Evolutionary conservation across 2,888 invertebrate species (phyloP).

Genomic region (Lochmaea crataegi): DNA sequence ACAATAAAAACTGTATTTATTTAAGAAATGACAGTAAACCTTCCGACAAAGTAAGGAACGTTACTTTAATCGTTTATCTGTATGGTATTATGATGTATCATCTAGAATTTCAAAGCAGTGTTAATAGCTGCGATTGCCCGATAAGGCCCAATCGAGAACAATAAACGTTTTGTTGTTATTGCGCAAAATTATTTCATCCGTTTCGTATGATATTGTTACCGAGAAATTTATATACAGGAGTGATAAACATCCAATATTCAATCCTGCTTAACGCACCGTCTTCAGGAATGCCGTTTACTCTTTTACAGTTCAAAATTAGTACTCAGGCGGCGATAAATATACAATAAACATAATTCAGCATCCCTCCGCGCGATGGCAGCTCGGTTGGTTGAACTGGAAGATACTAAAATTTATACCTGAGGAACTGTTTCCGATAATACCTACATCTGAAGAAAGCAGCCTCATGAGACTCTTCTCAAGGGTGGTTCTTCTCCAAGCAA

Average conservation of each 20-base stretch:
- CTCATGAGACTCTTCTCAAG: no score
- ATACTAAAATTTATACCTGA: no score
- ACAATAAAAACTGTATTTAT: conserved; percentile 49
- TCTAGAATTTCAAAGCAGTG: conserved; percentile 57
- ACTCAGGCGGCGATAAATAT: no score
- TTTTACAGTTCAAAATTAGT: background rate
- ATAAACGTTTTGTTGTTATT: conserved; percentile 46
- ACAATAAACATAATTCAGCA: no score
- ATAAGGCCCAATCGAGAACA: conserved; percentile 46
- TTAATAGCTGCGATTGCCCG: conserved; percentile 51
- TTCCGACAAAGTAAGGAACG: conserved; percentile 55
- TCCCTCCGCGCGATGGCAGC: no score
- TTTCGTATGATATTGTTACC: conserved; percentile 42
- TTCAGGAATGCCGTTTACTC: background rate
- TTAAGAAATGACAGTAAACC: conserved; percentile 48
- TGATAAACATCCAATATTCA: conserved; percentile 32
- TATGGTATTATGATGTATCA: conserved; percentile 57
- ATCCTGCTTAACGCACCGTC: conserved; percentile 4
- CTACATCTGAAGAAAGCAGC: no score
- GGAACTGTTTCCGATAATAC: no score
- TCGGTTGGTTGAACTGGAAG: no score
- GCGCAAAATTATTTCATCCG: conserved; percentile 47
- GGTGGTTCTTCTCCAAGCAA: no score
- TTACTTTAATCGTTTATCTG: conserved; percentile 56
- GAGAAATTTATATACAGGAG: conserved; percentile 36